Evolutionary conservation across 2,888 invertebrate species (phyloP), one percentile per base, ranked within the genome.

Genomic region (Spisula subtruncata): DNA sequence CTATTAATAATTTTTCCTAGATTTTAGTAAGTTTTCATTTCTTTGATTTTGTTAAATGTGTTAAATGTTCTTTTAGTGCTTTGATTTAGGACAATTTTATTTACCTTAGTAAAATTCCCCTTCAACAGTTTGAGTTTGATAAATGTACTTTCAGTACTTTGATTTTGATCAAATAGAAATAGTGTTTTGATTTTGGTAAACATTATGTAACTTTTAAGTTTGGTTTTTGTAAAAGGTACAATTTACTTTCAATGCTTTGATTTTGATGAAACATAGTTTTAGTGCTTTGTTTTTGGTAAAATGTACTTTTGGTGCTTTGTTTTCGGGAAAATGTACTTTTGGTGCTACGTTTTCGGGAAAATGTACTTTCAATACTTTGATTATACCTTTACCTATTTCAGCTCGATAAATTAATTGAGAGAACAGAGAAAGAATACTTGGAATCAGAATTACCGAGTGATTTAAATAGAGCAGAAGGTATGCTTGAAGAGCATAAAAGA

Each of bases 401-500:
- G 96, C 96, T 98, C 93, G 98, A 98, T 91, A 97, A 97, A 91
- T 97, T 97, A 92, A 97, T 98, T 92, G 97, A 97, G 91, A 97
- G 97, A 81, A 97, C 97, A 90, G 97, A 98, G 95, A 95, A 96
- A 80, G 97, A 97, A 89, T 97, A 96, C 94, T 93, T 95, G 75
- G 94, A 95, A 87, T 94, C 96, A 56, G 93, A 96, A 81, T 94
- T 97, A 81, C 97, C 97, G 6, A 96, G 96, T 87, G 97, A 97
- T 93, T 95, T 97, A 35, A 95, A 96, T 35, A 97, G 97, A 88
- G 97, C 98, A 83, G 97, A 98, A 94, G 96, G 97, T 20, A 96
- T 97, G 94, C 94, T 97, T 46, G 95, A 96, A 85, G 98, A 98
- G 94, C 98, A 98, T 95, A 98, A 98, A 95, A 97, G 97, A 75